These are phyloP conservation scores for Monopterus albus DNA, from an alignment of 2,113 vertebrate species.

Conservation along the genomic window DNA sequence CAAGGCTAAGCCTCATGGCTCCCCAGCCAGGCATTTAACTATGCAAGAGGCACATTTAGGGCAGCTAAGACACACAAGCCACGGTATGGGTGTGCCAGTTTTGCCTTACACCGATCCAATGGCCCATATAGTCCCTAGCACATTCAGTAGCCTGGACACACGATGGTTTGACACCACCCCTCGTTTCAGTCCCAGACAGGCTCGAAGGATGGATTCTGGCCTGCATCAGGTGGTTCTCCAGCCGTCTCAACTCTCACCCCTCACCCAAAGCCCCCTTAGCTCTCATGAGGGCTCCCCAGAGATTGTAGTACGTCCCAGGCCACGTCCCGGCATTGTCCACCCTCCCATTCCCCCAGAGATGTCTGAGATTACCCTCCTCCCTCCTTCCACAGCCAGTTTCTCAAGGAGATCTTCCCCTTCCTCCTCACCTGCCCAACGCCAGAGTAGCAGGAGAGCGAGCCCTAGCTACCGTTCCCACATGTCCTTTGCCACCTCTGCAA, in stretches of 20 bases:
- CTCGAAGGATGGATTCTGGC: conserved; percentile 92
- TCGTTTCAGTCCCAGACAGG: conserved; percentile 94
- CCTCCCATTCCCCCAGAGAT: conserved; percentile 87
- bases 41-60: conserved; percentile 96
- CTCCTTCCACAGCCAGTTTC: conserved; percentile 93
- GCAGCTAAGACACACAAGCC: conserved; percentile 98
- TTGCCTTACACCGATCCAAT: conserved; percentile 97
- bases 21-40: conserved; percentile 94
- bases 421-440: conserved; percentile 93
- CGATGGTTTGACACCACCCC: conserved; percentile 96
- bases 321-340: conserved; percentile 91
- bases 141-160: conserved; percentile 94
- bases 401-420: conserved; percentile 95
- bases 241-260: conserved; percentile 96
- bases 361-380: conserved; percentile 96
- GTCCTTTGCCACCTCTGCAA: conserved; percentile 90
- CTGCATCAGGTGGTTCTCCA: conserved; percentile 99
- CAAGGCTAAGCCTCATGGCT: conserved; percentile 86
- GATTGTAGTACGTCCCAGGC: conserved; percentile 92
- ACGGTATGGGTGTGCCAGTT: conserved; percentile 96
- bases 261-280: conserved; percentile 96
- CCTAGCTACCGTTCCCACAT: conserved; percentile 86
- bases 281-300: conserved; percentile 94
- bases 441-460: conserved; percentile 87
- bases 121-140: conserved; percentile 91